A percentile compares a stretch with the other conserved stretches of the same genome.
Evolutionary conservation across 1,140 invertebrate species (phyloP).

Genomic region (Anastrepha ludens): DNA sequence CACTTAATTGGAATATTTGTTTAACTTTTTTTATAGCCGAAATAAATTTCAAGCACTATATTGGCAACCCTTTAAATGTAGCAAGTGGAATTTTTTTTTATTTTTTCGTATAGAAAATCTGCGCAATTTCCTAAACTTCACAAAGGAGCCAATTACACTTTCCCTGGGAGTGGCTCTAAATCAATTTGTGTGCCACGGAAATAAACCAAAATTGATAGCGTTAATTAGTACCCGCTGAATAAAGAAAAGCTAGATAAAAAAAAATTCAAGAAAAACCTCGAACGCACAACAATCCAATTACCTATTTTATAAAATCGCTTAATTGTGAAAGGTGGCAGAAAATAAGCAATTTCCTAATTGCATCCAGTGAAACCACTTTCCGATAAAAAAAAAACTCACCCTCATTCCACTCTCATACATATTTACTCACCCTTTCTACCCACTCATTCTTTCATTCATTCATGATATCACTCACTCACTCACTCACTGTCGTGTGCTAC

Average conservation of each 20-base stretch:
- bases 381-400: background rate
- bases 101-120: too few relatives aligned
- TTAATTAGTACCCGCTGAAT: background rate
- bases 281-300: background rate
- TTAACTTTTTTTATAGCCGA: too few relatives aligned
- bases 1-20: too few relatives aligned
- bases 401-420: background rate
- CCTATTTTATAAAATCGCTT: background rate
- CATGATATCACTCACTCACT: background rate
- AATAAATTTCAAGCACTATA: too few relatives aligned
- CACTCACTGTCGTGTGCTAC: background rate
- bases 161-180: too few relatives aligned
- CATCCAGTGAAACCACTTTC: background rate
- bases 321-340: background rate
- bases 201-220: too few relatives aligned
- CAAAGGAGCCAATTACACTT: too few relatives aligned
- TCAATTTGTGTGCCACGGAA: too few relatives aligned
- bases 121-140: too few relatives aligned
- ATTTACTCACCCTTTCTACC: background rate
- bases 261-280: background rate
- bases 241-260: background rate
- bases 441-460: background rate
- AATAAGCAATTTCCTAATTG: constrained; percentile 21
- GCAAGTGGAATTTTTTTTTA: too few relatives aligned
- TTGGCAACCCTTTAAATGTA: too few relatives aligned